Evolutionary conservation across 2,113 vertebrate species (phyloP).

Genomic region (Prionailurus viverrinus): DNA sequence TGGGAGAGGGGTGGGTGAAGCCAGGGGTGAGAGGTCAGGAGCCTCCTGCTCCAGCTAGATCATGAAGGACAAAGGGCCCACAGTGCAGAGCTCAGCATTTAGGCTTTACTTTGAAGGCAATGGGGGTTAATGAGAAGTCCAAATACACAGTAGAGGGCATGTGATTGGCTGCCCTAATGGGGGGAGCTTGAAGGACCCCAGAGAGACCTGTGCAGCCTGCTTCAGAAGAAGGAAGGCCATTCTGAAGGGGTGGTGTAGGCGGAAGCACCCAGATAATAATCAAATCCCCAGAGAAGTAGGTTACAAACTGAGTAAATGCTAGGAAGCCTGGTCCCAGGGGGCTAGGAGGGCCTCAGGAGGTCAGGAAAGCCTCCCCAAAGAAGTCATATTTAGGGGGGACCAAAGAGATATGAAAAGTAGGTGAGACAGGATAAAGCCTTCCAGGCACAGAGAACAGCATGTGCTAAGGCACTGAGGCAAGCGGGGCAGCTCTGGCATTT

Average conservation of each 20-base stretch:
- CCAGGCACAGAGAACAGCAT: background rate
- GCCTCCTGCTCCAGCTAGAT: no score
- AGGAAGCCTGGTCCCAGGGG: background rate
- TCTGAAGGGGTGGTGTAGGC: rapidly evolving
- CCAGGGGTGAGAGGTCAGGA: no score
- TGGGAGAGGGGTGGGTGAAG: no score
- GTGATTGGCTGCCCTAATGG: background rate
- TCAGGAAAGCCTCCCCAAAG: no score
- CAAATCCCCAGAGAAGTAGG: background rate
- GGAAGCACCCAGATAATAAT: background rate
- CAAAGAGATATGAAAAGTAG: background rate
- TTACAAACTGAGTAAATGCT: background rate
- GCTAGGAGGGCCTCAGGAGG: background rate
- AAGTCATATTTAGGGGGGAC: background rate
- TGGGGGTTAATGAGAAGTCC: background rate
- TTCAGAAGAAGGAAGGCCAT: no score
- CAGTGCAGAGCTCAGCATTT: no score
- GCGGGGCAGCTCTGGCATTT: background rate
- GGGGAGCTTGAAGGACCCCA: background rate
- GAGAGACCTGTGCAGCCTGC: background rate
- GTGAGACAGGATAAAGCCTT: background rate
- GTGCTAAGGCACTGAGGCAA: background rate
- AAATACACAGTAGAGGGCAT: rapidly evolving
- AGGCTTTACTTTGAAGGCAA: background rate
- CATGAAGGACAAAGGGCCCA: background rate